These are phyloP conservation scores for Solenopsis fugax DNA, from an alignment of 1,140 invertebrate species.

Conservation along the genomic window DNA sequence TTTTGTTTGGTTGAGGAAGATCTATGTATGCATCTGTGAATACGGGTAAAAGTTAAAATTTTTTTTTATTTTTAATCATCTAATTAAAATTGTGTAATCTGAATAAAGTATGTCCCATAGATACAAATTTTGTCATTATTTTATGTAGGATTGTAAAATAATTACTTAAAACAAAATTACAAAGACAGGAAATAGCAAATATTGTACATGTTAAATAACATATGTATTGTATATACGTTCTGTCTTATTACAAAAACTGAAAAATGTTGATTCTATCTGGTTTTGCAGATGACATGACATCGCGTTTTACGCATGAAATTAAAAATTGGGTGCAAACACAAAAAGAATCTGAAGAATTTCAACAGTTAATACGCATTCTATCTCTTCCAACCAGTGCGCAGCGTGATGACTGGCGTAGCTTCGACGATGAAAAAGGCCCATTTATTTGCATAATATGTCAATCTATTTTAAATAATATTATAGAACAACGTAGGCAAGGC, in stretches of 20 bases:
- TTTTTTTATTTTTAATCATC: too few species aligned
- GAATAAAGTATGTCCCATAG: not conserved
- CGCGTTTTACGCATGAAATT: slow-evolving; percentile 73
- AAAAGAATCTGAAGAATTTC: slow-evolving; percentile 66
- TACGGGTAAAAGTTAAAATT: too few species aligned
- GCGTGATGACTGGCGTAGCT: slow-evolving; percentile 67
- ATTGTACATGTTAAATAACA: too few species aligned
- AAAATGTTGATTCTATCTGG: not conserved
- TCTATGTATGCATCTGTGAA: too few species aligned
- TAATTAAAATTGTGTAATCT: not conserved
- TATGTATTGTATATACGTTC: not conserved
- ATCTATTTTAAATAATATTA: slow-evolving; percentile 83
- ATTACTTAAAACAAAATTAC: slow-evolving; percentile 5
- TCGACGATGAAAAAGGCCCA: slow-evolving; percentile 23
- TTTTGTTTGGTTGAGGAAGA: too few species aligned
- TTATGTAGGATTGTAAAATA: slow-evolving; percentile 8
- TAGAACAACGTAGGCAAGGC: slow-evolving; percentile 82
- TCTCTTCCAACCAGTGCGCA: slow-evolving; percentile 71
- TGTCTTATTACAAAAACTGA: not conserved
- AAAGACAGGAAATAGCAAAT: not conserved
- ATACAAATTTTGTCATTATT: not conserved
- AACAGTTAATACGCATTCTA: slow-evolving; percentile 68
- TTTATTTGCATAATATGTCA: slow-evolving; percentile 87
- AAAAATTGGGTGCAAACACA: slow-evolving; percentile 70
- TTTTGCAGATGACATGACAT: slow-evolving; percentile 48